Percentiles rank a stretch among this genome's conserved stretches.
Evolutionary conservation across 2,113 vertebrate species (phyloP).

Genomic region (Eretmochelys imbricata): DNA sequence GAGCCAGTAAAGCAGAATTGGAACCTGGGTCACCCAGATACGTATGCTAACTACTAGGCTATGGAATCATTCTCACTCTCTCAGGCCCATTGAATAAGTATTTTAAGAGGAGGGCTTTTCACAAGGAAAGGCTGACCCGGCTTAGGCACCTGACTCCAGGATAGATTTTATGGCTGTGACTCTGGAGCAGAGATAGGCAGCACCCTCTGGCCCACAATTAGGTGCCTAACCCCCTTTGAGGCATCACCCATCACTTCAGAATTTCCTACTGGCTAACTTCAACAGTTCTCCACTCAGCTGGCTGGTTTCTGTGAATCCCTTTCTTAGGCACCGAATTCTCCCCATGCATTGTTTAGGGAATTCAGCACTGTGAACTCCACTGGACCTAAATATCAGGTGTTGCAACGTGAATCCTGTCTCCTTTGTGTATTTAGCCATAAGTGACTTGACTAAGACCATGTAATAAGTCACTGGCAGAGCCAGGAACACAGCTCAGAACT

Average conservation of each 20-base stretch:
- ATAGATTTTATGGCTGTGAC: background rate
- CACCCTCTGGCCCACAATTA: no score
- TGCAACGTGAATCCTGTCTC: background rate
- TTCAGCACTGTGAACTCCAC: background rate
- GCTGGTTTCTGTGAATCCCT: background rate
- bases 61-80: background rate
- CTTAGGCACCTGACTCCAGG: background rate
- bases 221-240: background rate
- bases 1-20: background rate
- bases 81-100: background rate
- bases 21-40: background rate
- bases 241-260: background rate
- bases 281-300: background rate
- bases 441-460: background rate
- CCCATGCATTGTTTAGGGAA: background rate
- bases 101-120: background rate
- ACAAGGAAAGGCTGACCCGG: background rate
- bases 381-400: background rate
- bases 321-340: background rate
- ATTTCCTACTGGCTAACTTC: background rate
- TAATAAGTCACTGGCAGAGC: background rate
- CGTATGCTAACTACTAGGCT: background rate
- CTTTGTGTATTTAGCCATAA: background rate
- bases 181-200: background rate
- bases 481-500: background rate